phyloP scores from a whole-genome alignment of 2,113 vertebrate species.

The Tympanuchus pallidicinctus region DNA sequence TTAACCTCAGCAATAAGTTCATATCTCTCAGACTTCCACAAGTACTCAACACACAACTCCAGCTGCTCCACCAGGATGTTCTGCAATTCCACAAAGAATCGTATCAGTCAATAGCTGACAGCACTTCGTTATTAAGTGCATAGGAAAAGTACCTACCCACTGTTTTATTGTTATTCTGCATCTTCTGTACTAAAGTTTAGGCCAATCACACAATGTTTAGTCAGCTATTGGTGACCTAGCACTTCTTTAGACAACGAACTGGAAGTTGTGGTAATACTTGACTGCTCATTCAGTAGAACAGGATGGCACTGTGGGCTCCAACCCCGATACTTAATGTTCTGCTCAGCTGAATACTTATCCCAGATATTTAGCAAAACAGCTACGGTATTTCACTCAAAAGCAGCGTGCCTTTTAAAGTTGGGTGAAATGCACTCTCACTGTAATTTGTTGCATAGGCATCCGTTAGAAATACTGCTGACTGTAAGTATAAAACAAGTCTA shows the following conservation, averaged over 20 bases:
- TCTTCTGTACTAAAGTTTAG: not conserved
- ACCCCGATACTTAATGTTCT: not conserved
- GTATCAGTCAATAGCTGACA: not conserved
- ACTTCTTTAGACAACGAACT: not conserved
- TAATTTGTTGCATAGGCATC: not conserved
- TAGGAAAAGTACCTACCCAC: not conserved
- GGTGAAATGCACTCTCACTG: not conserved
- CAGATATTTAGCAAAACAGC: not conserved
- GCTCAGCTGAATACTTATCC: not conserved
- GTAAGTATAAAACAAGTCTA: not conserved
- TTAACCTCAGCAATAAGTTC: conserved; percentile 98
- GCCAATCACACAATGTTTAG: not conserved
- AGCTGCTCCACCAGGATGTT: conserved; percentile 95
- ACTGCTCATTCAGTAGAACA: not conserved
- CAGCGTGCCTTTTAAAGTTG: not conserved
- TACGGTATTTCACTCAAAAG: not conserved
- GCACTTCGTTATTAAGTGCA: not conserved
- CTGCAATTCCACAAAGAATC: conserved; percentile 72
- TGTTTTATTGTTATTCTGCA: not conserved
- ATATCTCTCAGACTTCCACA: conserved; percentile 96
- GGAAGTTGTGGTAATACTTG: not conserved
- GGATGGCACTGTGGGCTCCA: not conserved
- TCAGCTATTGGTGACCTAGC: not conserved
- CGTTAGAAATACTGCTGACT: not conserved
- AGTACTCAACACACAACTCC: conserved; percentile 93